These are phyloP conservation scores for Tipula unca DNA, from an alignment of 2,888 invertebrate genomes.

Conservation along the genomic window DNA sequence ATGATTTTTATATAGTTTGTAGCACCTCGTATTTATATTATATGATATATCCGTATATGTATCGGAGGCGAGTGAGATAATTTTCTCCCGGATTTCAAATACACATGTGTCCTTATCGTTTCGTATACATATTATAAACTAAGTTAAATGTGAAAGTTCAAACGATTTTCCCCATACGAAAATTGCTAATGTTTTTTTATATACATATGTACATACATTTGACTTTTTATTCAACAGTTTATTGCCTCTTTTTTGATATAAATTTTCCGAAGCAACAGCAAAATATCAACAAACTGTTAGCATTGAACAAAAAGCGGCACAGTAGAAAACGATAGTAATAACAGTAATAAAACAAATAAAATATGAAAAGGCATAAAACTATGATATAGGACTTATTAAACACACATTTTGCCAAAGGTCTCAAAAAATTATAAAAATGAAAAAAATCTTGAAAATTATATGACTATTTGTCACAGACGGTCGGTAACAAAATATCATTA, in stretches of 20 bases:
- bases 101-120: neutral
- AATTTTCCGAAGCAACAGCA: neutral
- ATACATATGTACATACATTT: neutral
- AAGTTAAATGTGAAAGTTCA: neutral
- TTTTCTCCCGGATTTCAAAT: neutral
- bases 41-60: neutral
- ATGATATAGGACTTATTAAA: conserved; percentile 8
- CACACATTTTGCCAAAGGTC: neutral
- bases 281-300: conserved; percentile 14
- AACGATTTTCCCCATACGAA: neutral
- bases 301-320: neutral
- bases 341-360: neutral
- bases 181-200: neutral
- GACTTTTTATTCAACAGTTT: conserved; percentile 14
- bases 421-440: neutral
- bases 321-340: neutral
- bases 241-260: neutral
- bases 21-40: neutral
- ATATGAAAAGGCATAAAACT: neutral
- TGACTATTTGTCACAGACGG: conserved; percentile 4
- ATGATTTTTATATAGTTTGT: neutral
- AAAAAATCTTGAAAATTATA: neutral
- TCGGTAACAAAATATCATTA: neutral
- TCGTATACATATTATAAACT: neutral
- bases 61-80: neutral